Evolutionary conservation across 2,113 vertebrate species (phyloP).

Genomic region (Bos taurus): ARS-UCD2.0 NC_037331.1:95021001-95021500

Average conservation of each 20-base stretch:
- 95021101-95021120: neutral
- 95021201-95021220: neutral
- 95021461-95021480: neutral
- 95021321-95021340: neutral
- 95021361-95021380: neutral
- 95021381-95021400: neutral
- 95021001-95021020: neutral
- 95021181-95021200: neutral
- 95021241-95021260: neutral
- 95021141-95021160: neutral
- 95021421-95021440: neutral
- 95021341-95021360: neutral
- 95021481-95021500: neutral
- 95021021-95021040: neutral
- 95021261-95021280: neutral
- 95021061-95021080: neutral
- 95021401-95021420: neutral
- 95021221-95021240: neutral
- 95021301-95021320: neutral
- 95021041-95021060: neutral
- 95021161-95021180: conserved; percentile 10
- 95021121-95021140: neutral
- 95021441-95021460: neutral
- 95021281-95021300: neutral
- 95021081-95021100: neutral